A percentile compares a stretch with the other conserved stretches of the same genome.
Conservation (phyloP, 2,888 invertebrate genomes). For the Sarcophaga subvicina region DNA sequence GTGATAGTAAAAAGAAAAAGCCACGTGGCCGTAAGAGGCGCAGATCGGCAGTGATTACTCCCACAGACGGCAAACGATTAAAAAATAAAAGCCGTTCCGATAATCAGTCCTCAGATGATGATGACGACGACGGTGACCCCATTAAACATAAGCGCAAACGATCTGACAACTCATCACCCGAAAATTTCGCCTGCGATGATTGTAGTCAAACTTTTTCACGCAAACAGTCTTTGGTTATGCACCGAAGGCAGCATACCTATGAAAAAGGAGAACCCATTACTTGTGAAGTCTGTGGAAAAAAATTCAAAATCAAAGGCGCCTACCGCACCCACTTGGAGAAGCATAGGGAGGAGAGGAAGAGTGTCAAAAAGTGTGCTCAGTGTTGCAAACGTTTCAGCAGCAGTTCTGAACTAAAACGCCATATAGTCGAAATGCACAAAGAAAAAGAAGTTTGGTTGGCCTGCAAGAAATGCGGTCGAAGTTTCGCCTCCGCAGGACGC, state of each 20-base stretch:
- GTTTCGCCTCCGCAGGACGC: slow-evolving; percentile 77
- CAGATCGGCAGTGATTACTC: slow-evolving; percentile 66
- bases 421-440: slow-evolving; percentile 78
- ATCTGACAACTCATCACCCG: slow-evolving; percentile 65
- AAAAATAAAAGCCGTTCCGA: slow-evolving; percentile 43
- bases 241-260: slow-evolving; percentile 82
- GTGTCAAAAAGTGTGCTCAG: slow-evolving; percentile 72
- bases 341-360: slow-evolving; percentile 76
- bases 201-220: slow-evolving; percentile 83
- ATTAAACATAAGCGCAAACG: slow-evolving; percentile 66
- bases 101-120: slow-evolving; percentile 52
- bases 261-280: slow-evolving; percentile 78
- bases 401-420: slow-evolving; percentile 78
- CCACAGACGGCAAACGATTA: slow-evolving; percentile 53
- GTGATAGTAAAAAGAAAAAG: slow-evolving; percentile 72
- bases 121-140: slow-evolving; percentile 70
- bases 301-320: slow-evolving; percentile 81
- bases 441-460: slow-evolving; percentile 76
- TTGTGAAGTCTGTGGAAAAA: slow-evolving; percentile 81
- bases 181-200: slow-evolving; percentile 74
- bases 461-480: slow-evolving; percentile 80
- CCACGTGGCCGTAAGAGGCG: slow-evolving; percentile 72
- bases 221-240: slow-evolving; percentile 82
- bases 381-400: slow-evolving; percentile 77
- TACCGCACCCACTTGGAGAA: slow-evolving; percentile 81